Evolutionary conservation across 1,140 invertebrate genomes (phyloP), one percentile per base, ranked within the genome.

Genomic region (Rhynchophorus ferrugineus): DNA sequence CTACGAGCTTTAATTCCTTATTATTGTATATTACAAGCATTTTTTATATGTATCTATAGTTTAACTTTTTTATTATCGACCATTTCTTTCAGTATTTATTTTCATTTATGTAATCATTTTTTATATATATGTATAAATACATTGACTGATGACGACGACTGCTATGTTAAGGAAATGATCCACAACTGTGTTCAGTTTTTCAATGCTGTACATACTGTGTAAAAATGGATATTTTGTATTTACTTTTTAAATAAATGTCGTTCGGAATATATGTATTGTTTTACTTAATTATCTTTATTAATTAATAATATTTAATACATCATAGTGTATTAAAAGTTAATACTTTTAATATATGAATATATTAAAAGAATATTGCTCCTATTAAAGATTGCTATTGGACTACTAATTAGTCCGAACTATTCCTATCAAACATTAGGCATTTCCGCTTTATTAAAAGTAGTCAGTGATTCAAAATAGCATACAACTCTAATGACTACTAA

Each of bases 101-200:
- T 3, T 18, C 11, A 46, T 20, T 17, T 36, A 13, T 22, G 33
- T 48, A 35, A 2, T 18, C n/a, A 19, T 29, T 11, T 43, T 50
- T 5, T 44, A 36, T 44, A 29, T 20, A 33, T 37, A 9, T 20
- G 11, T 29, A 52, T 52, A 11, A 34, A 17, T 13, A 39, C n/a
- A 21, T 33, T 24, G 41, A 54, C 44, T 54, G 44, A 54, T 39
- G 54, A 56, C 47, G 54, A 56, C 47, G 54, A 56, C 54, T 56
- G 54, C 46, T 33, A 56, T 45, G 46, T 18, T 34, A 56, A 37
- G 54, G 54, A 44, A 49, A 20, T 56, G 54, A 56, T 44, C 24
- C 5, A 6, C 11, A 29, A 29, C 11, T 11, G 24, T 29, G 24
- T 29, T 29, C 24, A 29, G 11, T 29, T 29, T 6, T 29, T 29